Evolutionary conservation across 2,113 vertebrate species (phyloP).

Genomic region (Salvator merianae): DNA sequence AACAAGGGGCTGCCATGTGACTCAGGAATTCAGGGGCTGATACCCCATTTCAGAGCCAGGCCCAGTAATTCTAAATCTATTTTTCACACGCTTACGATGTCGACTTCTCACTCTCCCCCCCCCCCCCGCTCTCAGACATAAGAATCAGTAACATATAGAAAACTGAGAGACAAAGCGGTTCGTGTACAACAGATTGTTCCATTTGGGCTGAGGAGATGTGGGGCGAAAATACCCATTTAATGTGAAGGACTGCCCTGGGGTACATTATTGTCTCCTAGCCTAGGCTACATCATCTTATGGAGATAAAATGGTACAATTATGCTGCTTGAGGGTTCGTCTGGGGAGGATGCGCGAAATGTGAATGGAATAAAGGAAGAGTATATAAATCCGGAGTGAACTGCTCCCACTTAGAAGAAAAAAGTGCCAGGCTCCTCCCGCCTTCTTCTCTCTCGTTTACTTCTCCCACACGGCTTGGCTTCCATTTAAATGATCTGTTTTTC

Average conservation of each 20-base stretch:
- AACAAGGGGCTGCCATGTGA: not conserved
- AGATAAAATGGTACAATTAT: not conserved
- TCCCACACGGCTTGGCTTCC: conserved; percentile 22
- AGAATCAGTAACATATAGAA: not conserved
- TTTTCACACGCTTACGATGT: not conserved
- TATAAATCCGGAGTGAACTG: not conserved
- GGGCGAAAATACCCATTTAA: not conserved
- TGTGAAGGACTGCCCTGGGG: not conserved
- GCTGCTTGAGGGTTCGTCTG: not conserved
- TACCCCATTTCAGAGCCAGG: not conserved
- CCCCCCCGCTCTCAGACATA: not conserved
- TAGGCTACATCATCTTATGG: not conserved
- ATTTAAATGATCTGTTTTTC: conserved; percentile 52
- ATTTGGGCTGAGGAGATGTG: not conserved
- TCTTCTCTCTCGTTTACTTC: not conserved
- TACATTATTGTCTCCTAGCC: not conserved
- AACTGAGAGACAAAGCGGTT: not conserved
- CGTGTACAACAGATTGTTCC: not conserved
- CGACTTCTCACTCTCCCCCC: not conserved
- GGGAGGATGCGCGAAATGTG: not conserved
- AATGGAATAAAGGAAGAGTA: not conserved
- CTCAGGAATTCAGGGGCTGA: not conserved
- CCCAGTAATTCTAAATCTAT: not conserved
- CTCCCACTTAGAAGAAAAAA: not conserved
- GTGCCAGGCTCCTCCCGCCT: not conserved